Base-by-base conservation (phyloP, 2,113 vertebrate species). In the Malurus melanocephalus region DNA sequence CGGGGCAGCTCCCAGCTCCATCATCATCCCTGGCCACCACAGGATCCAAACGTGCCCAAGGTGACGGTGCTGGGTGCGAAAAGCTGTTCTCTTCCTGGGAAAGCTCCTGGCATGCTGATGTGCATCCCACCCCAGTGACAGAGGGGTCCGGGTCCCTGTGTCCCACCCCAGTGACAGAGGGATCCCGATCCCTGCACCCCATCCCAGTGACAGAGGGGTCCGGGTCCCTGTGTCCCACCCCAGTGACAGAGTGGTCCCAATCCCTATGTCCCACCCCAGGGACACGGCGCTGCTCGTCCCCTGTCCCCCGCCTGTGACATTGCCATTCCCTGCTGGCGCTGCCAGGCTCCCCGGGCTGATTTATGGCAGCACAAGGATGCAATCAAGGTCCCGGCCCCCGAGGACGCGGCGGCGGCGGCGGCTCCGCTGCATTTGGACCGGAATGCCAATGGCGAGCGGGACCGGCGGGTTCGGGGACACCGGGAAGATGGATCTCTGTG, bases 271-370 rank as follows among this genome's bases (percentile, higher is more conserved):
- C 68, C 38, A 7, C 2, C 30, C 38, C 40, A 2, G 42, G 2
- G 53, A 0, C 38, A 21, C 6, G 0, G 92, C 9, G 3, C 24
- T 4, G 22, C 46, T 33, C 7, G 0, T 48, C 38, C 38, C 38
- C 38, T 38, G 38, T 27, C 45, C 74, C 57, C 67, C 11, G 62
- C 71, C 79, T 1, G 6, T 19, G 67, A 6, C 92, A 89, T 77
- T 85, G 71, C 76, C 90, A 48, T 80, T 82, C 90, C 52, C 43
- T 3, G 15, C 80, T 38, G 4, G 1, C 7, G 1, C 89, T 21
- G 48, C 91, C 84, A 15, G 64, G 10, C 59, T 61, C 38, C 32
- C 26, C 0, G n/a, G 42, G 56, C 85, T 96, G 93, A 92, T 94
- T 90, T 87, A 90, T 90, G 89, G 89, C 1, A 1, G 49, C 2